Conservation (phyloP, 2,888 invertebrate genomes). For the Brachypterus glaber region DNA sequence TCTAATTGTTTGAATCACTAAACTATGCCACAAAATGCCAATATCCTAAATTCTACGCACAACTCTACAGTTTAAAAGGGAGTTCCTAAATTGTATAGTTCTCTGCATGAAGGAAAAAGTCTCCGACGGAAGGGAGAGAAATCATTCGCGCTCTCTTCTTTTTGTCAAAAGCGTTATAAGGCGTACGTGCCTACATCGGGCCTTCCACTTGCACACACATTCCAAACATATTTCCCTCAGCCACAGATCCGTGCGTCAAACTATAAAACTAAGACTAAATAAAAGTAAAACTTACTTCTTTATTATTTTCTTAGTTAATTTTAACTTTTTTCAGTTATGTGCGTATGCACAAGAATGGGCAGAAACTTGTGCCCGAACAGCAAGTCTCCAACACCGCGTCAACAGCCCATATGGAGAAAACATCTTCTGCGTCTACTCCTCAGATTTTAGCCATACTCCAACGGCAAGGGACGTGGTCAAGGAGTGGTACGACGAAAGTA, state of each 20-base stretch:
- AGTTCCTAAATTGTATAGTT: too few species aligned
- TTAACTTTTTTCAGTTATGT: constrained; percentile 42
- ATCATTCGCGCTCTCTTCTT: too few species aligned
- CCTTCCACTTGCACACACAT: too few species aligned
- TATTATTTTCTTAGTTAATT: neutral
- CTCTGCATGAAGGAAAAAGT: too few species aligned
- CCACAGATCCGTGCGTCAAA: too few species aligned
- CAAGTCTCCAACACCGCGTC: constrained; percentile 55
- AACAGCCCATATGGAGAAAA: constrained; percentile 56
- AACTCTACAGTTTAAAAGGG: neutral
- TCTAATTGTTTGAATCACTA: too few species aligned
- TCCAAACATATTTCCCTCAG: too few species aligned
- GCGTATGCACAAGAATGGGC: constrained; percentile 63
- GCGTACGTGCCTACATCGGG: too few species aligned
- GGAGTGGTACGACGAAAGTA: constrained; percentile 52
- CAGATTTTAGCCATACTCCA: constrained; percentile 44
- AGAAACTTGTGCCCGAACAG: constrained; percentile 53
- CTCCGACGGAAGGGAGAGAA: too few species aligned
- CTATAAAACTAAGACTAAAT: too few species aligned
- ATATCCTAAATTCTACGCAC: neutral
- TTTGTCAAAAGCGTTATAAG: too few species aligned
- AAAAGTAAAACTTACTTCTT: neutral
- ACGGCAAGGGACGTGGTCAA: constrained; percentile 47
- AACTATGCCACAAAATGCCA: constrained; percentile 31
- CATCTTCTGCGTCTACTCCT: constrained; percentile 48